Conservation (phyloP, 2,888 invertebrate species). For the Drosophila neotestacea region DNA sequence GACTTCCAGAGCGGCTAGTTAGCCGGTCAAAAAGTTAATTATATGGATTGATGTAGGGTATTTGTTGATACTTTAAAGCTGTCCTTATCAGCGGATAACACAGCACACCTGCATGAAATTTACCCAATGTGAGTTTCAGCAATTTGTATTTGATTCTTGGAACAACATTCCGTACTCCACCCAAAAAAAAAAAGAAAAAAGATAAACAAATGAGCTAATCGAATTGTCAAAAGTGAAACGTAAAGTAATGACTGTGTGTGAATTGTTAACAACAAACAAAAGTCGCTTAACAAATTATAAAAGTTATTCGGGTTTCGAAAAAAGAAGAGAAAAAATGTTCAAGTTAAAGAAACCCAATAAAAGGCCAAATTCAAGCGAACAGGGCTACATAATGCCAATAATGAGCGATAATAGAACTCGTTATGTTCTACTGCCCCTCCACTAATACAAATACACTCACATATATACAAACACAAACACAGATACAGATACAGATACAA, state of each 20-base stretch:
- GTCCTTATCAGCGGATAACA: not conserved
- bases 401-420: slow-evolving; percentile 50
- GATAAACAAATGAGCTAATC: slow-evolving; percentile 12
- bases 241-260: slow-evolving; percentile 20
- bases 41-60: not conserved
- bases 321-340: not conserved
- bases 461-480: slow-evolving; percentile 1
- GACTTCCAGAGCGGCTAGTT: slow-evolving; percentile 23
- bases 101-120: not conserved
- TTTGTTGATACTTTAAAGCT: not conserved
- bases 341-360: slow-evolving; percentile 21
- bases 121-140: not conserved
- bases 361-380: slow-evolving; percentile 3
- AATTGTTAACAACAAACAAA: slow-evolving; percentile 34
- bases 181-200: not conserved
- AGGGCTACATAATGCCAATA: slow-evolving; percentile 26
- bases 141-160: slow-evolving; percentile 3
- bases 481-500: too few species aligned
- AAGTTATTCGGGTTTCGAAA: slow-evolving; percentile 23
- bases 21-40: slow-evolving; percentile 31
- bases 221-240: slow-evolving; percentile 18
- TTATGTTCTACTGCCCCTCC: slow-evolving; percentile 27
- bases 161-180: not conserved
- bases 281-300: slow-evolving; percentile 46
- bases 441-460: slow-evolving; percentile 6